Base-by-base conservation (phyloP, 2,113 vertebrate species). In the Genyomyrus donnyi region DNA sequence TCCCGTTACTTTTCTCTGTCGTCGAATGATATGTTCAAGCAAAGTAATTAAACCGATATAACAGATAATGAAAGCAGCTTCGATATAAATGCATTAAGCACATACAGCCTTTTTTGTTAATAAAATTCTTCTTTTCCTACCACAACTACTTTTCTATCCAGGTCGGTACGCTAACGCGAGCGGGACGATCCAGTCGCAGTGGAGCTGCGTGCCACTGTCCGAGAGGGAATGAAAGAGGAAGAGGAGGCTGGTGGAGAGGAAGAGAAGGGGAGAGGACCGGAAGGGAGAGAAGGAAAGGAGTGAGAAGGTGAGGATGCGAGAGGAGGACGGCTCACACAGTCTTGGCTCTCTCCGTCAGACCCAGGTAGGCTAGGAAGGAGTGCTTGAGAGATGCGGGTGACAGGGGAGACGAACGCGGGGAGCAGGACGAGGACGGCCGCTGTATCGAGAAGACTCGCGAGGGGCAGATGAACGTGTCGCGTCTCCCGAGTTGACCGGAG, bases 281-380 rank as follows among this genome's bases (percentile, higher is more conserved):
- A 62, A 62, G 24, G 56, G 56, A 45, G 31, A 31, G 21, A 17
- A 56, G 17, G 21, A 31, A 15, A 88, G 89, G 56, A 77, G 77
- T 58, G 89, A 49, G 56, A 27, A 35, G 35, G 21, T 9, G 31
- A 88, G 58, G 53, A 70, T 52, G 85, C 50, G 35, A 89, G 39
- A 17, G 89, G 85, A 93, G 90, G 50, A 89, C 88, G 92, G 94
- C 92, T 99, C 96, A 99, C 94, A 98, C 96, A 95, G 98, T 97
- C 95, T 98, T 97, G 93, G 97, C 97, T 96, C 97, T 96, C 95
- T 99, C 97, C 93, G 96, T 97, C 90, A 99, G 96, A 96, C 98
- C 98, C 92, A 99, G 98, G 93, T 99, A 99, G 94, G 98, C 98
- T 70, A 99, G 96, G 96, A 99, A 99, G 96, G 98, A 99, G 98